Percentiles rank a stretch among this genome's conserved stretches.
Evolutionary conservation across 2,113 vertebrate species (phyloP).

Genomic region (Saguinus imperator): DNA sequence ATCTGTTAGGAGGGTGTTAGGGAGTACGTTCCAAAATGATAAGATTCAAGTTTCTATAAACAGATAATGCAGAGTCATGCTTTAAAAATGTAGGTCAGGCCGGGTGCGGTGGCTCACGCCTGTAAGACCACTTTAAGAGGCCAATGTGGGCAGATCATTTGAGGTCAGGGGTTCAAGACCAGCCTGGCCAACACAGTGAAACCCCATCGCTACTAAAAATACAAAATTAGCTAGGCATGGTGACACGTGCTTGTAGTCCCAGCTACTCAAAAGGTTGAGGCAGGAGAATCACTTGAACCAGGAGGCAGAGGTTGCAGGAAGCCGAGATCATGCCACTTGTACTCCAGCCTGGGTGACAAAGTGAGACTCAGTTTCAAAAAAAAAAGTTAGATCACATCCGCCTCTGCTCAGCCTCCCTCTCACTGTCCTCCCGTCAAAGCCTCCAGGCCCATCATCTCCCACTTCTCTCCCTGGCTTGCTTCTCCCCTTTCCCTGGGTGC

Average conservation of each 20-base stretch:
- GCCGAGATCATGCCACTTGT: neutral
- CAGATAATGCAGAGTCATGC: conserved; percentile 13
- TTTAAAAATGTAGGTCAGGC: conserved; percentile 59
- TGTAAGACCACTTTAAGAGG: neutral
- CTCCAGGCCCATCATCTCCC: neutral
- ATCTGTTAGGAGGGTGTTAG: neutral
- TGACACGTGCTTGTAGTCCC: neutral
- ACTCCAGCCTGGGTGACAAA: neutral
- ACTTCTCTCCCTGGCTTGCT: neutral
- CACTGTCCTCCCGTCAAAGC: neutral
- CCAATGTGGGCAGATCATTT: neutral
- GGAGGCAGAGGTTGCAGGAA: neutral
- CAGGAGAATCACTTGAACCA: neutral
- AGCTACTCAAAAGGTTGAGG: neutral
- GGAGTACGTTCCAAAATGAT: conserved; percentile 16
- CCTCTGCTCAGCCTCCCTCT: neutral
- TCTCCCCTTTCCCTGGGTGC: neutral
- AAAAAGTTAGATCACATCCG: conserved; percentile 2
- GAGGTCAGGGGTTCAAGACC: neutral
- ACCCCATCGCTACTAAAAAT: neutral
- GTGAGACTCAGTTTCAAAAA: neutral
- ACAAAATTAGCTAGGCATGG: neutral
- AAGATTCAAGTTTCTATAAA: conserved; percentile 60
- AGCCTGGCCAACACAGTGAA: neutral
- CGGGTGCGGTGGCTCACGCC: neutral